Evolutionary conservation across 1,140 invertebrate species (phyloP).

Genomic region (Eriocheir sinensis): DNA sequence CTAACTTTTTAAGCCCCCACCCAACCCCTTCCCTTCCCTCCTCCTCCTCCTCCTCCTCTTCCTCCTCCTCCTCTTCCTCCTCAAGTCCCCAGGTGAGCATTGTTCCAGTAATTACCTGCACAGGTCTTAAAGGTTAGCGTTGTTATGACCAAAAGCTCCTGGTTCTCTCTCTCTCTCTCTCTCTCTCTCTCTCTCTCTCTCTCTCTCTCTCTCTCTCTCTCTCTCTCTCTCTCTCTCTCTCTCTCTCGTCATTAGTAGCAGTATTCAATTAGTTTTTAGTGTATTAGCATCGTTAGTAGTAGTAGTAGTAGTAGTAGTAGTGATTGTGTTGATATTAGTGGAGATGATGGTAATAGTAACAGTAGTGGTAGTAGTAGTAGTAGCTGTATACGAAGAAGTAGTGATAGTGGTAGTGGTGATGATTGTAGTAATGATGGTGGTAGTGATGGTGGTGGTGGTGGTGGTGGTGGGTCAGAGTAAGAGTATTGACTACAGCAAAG

Average conservation of each 20-base stretch:
- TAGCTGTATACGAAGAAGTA: neutral
- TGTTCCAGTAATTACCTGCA: constrained; percentile 5
- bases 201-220: too few species aligned
- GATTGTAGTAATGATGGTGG: neutral
- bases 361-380: neutral
- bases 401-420: neutral
- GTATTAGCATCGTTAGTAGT: too few species aligned
- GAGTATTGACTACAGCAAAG: neutral
- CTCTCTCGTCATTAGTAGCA: too few species aligned
- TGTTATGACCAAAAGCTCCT: neutral
- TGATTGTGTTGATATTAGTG: neutral
- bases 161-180: too few species aligned
- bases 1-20: neutral
- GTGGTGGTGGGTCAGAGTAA: neutral
- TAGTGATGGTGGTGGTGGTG: too few species aligned
- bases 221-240: too few species aligned
- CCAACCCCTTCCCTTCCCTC: neutral
- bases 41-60: constrained; percentile 17
- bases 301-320: constrained; percentile 7
- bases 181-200: too few species aligned
- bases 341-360: neutral
- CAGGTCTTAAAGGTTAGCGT: neutral
- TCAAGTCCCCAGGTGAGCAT: neutral
- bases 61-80: neutral
- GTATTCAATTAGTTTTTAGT: too few species aligned